These are phyloP conservation scores for Drosophila mercatorum DNA, from an alignment of 2,888 invertebrate species.

Conservation along the genomic window DNA sequence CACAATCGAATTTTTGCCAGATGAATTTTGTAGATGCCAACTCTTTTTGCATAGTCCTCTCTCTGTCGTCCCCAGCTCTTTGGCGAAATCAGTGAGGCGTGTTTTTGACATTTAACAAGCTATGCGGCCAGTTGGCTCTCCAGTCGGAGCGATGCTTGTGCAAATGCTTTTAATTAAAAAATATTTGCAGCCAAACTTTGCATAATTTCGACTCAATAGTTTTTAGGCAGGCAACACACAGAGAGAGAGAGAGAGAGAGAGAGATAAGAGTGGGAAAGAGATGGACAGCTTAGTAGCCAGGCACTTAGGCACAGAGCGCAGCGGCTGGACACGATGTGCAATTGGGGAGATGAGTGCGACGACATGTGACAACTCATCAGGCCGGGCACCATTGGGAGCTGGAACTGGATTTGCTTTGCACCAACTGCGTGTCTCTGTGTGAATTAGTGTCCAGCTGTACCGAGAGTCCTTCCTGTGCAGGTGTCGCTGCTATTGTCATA, in stretches of 20 bases:
- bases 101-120: conserved; percentile 76
- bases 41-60: conserved; percentile 31
- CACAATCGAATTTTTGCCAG: conserved; percentile 66
- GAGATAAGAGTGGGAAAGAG: neutral
- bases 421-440: conserved; percentile 22
- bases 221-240: conserved; percentile 36
- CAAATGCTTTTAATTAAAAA: conserved; percentile 75
- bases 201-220: conserved; percentile 69
- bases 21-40: conserved; percentile 65
- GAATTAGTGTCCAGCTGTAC: conserved; percentile 55
- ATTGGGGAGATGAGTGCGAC: conserved; percentile 46
- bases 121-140: conserved; percentile 54
- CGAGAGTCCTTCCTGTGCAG: conserved; percentile 35
- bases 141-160: conserved; percentile 41
- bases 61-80: neutral
- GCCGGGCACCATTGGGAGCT: conserved; percentile 59
- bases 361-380: conserved; percentile 79
- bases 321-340: conserved; percentile 8
- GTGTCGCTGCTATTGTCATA: conserved; percentile 61
- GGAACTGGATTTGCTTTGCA: conserved; percentile 34
- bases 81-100: conserved; percentile 69
- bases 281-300: conserved; percentile 49
- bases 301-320: conserved; percentile 45
- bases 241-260: conserved; percentile 4
- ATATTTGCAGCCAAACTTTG: conserved; percentile 68